Evolutionary conservation across 1,140 invertebrate species (phyloP), one percentile per base, ranked within the genome.

Genomic region (Temnothorax nylanderi): DNA sequence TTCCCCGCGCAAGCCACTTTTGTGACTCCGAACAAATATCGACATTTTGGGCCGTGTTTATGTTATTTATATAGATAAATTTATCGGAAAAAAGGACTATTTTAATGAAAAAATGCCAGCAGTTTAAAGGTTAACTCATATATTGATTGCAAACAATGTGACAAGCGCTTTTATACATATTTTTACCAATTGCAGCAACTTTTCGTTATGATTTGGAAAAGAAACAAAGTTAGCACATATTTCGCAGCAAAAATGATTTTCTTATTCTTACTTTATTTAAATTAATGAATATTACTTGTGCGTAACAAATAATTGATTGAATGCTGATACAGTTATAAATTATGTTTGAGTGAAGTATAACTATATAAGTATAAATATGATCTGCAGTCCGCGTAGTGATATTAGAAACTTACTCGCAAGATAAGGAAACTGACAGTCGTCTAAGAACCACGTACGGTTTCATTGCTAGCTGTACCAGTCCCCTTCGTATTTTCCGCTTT

Each of bases 391-490:
- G 13, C 26, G 26, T 26, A 67, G 41, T 26, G 41, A 69, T 69
- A 69, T 26, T 16, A 10, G 5, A 26, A 84, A 87, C 72, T 87
- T 74, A 90, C 89, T 32, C 51, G 11, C 13, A 6, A 18, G 37
- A 0, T 26, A 26, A 16, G 13, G 7, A 34, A 16, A 16, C 4
- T 0, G 34, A 1, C 0, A 41, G 1, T 10, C 77, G 21, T 6
- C n/a, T 62, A 4, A 91, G 56, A 32, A 91, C 3, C 8, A 91
- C 89, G 2, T 2, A 67, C 0, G 89, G 54, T 11, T 71, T 84
- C 3, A 32, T 77, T 0, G 41, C n/a, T 16, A 91, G 10, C 5
- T 91, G 89, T 1, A 87, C 13, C 13, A 91, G 60, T 1, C 67
- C 87, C 3, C 0, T 44, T 6, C 34, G 84, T 11, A 71, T 72